Evolutionary conservation across 2,113 vertebrate species (phyloP), one percentile per base, ranked within the genome.

Genomic region (Sinocyclocheilus rhinocerous): DNA sequence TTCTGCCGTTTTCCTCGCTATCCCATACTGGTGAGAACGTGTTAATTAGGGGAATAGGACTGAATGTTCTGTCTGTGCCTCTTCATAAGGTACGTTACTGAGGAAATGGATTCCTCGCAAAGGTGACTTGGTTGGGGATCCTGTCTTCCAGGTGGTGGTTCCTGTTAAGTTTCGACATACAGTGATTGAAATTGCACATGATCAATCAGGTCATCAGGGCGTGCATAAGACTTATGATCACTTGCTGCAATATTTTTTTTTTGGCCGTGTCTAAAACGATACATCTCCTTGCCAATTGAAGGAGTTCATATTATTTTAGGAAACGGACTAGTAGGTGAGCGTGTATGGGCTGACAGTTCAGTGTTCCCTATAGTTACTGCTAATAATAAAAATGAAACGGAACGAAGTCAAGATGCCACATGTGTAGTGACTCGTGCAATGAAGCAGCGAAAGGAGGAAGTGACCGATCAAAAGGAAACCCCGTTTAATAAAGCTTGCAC

Each of bases 281-380:
- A 36, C 36, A 36, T 36, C 36, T 36, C 29, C 29, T 33, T 33
- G 29, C 29, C 29, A 33, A 33, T 33, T 33, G 29, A 33, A 33
- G 29, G 29, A 33, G 29, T 7, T 18, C 42, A 65, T 24, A 26
- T 86, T 16, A 81, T 81, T 24, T 24, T 86, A 10, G 79, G 79
- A 20, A 86, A 86, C 11, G 15, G 22, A 5, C 16, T 86, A 4
- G 85, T 57, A 6, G 79, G 85, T 6, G 69, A 22, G 22, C 12
- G 55, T 4, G 79, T 81, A 0, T 86, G 70, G 85, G 11, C 48
- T 61, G 5, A 33, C 8, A 36, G 1, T 6, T 4, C 67, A 3
- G 33, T 36, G 18, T 20, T 20, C 5, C 67, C 26, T 6, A 36
- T 70, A 70, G 5, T 36, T 8, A 2, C 1, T 5, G 7, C 6